Conservation (phyloP, 2,797 vertebrate genomes). For the Anomalospiza imberbis region DNA sequence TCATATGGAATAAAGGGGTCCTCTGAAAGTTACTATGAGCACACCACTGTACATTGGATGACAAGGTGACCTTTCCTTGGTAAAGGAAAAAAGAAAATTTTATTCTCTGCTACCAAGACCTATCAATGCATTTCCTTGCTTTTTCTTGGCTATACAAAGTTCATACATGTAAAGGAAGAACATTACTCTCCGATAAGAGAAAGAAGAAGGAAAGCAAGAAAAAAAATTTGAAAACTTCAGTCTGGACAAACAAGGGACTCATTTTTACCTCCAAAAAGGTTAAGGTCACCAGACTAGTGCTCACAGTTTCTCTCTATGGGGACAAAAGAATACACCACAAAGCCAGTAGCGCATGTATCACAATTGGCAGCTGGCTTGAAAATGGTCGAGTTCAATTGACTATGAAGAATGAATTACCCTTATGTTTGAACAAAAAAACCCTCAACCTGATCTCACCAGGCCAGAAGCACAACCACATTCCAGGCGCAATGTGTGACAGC, state of each 20-base stretch:
- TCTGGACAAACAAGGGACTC: slow-evolving; percentile 14
- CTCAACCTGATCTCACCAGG: slow-evolving; percentile 50
- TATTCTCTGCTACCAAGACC: background rate
- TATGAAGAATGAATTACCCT: slow-evolving; percentile 66
- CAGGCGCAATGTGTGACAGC: slow-evolving; percentile 34
- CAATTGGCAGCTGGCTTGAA: slow-evolving; percentile 57
- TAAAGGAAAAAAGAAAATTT: background rate
- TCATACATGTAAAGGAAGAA: background rate
- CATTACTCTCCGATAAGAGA: background rate
- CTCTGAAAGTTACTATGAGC: background rate
- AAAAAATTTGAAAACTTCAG: slow-evolving; percentile 12
- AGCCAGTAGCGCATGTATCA: background rate
- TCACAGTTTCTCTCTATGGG: background rate
- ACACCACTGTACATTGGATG: background rate
- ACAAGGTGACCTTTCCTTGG: background rate
- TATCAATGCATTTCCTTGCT: background rate
- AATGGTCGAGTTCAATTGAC: slow-evolving; percentile 40
- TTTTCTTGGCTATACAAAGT: background rate
- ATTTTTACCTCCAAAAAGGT: slow-evolving; percentile 52
- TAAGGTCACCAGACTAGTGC: slow-evolving; percentile 18
- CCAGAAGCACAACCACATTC: slow-evolving; percentile 55
- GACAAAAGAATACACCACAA: slow-evolving; percentile 54
- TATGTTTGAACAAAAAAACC: slow-evolving; percentile 41
- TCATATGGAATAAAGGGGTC: background rate
- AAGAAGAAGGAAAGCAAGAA: background rate